These are phyloP conservation scores for Acridotheres tristis DNA, from an alignment of 2,797 vertebrate genomes.

Conservation along the genomic window DNA sequence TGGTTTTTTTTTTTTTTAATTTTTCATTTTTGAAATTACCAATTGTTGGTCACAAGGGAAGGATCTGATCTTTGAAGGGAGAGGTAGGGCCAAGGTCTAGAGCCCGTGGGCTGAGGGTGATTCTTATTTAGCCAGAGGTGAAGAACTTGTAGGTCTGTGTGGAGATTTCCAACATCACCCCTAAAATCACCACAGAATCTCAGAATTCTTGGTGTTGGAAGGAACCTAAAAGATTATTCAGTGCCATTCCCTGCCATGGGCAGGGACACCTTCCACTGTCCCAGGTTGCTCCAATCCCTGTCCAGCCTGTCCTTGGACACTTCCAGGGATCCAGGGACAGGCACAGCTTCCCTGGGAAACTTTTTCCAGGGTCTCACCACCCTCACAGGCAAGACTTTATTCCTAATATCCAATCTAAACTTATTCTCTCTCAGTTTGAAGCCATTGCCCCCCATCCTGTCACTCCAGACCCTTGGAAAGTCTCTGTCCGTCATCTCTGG, in stretches of 20 bases:
- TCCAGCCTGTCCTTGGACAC: background rate
- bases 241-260: background rate
- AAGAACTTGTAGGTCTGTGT: background rate
- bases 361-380: fast-evolving
- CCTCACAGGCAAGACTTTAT: background rate
- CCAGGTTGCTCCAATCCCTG: fast-evolving
- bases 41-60: background rate
- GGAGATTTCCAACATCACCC: fast-evolving
- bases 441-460: too few relatives aligned
- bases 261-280: fast-evolving
- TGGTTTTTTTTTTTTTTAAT: fast-evolving
- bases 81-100: background rate
- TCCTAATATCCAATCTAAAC: background rate
- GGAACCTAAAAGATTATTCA: fast-evolving
- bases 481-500: background rate
- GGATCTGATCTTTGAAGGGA: background rate
- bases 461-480: background rate
- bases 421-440: background rate
- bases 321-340: background rate
- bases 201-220: background rate
- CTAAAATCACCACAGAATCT: background rate
- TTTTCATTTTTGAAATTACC: background rate
- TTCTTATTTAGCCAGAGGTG: too few relatives aligned
- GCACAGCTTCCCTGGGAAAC: background rate
- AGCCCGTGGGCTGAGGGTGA: background rate